A percentile compares a stretch with the other conserved stretches of the same genome.
Evolutionary conservation across 2,113 vertebrate genomes (phyloP).

Genomic region (Salvator merianae): DNA sequence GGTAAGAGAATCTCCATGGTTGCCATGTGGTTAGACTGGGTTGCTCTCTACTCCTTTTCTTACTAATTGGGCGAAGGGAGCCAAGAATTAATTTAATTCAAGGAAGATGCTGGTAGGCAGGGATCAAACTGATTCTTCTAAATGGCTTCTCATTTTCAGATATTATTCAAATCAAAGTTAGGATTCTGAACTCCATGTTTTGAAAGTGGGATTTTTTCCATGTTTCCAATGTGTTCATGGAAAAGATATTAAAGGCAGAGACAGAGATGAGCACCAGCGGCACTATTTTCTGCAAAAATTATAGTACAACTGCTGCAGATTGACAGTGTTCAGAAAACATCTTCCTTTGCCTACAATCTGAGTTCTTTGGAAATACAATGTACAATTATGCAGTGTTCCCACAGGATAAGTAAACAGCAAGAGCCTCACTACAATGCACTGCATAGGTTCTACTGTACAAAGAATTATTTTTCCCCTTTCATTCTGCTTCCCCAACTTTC

Average conservation of each 20-base stretch:
- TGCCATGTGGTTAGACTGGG: neutral
- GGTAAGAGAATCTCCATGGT: conserved; percentile 40
- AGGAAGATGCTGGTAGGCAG: neutral
- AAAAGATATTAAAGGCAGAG: neutral
- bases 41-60: neutral
- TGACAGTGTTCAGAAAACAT: neutral
- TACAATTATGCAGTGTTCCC: neutral
- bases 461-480: neutral
- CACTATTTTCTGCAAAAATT: neutral
- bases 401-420: neutral
- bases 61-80: too few species aligned
- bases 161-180: neutral
- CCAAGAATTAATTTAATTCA: neutral
- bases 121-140: neutral
- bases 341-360: neutral
- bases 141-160: neutral
- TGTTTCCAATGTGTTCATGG: neutral
- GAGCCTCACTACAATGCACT: neutral
- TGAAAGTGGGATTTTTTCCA: neutral
- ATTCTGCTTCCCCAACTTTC: neutral
- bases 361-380: neutral
- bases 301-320: neutral
- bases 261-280: neutral
- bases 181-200: neutral
- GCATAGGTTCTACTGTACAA: neutral